Conservation (phyloP, 2,113 vertebrate genomes). For the Gnathonemus echidnorhynchus region DNA sequence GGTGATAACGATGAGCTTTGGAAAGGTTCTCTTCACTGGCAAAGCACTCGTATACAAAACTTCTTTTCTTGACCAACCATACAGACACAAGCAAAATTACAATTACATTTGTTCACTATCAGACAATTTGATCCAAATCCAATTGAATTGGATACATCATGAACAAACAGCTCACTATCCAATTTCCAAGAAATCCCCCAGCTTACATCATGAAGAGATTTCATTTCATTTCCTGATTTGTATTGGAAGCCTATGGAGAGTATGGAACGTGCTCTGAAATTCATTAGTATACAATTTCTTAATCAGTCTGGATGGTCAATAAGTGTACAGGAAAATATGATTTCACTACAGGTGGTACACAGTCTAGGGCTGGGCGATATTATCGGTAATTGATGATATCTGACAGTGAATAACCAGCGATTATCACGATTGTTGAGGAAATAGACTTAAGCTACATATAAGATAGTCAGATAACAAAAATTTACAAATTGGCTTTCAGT, state of each 20-base stretch:
- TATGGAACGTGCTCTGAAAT: neutral
- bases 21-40: neutral
- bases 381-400: neutral
- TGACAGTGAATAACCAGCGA: neutral
- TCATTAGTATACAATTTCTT: neutral
- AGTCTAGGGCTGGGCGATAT: neutral
- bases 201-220: neutral
- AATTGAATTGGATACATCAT: neutral
- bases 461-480: neutral
- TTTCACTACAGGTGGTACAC: neutral
- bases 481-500: neutral
- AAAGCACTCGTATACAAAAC: neutral
- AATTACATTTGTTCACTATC: neutral
- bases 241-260: neutral
- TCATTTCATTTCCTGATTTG: neutral
- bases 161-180: neutral
- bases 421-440: neutral
- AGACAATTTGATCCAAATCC: neutral
- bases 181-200: neutral
- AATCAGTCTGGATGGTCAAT: neutral
- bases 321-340: neutral
- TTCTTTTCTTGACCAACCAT: neutral
- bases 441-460: neutral
- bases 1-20: neutral
- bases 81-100: neutral